phyloP scores from a whole-genome alignment of 2,797 vertebrate genomes.

The Craterocephalus amniculus region DNA sequence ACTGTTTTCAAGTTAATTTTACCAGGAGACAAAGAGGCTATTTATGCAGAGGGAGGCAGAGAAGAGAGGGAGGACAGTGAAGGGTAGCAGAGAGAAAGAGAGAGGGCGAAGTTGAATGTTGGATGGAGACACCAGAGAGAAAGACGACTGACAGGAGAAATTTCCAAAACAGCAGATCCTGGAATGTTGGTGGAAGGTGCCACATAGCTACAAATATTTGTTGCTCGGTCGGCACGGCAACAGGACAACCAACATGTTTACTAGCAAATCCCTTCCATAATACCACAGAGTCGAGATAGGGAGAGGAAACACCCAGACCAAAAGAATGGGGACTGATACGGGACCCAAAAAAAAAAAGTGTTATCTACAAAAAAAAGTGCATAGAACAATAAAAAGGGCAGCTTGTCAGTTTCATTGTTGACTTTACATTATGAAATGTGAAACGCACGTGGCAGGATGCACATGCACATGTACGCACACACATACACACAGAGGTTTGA shows the following conservation, averaged over 20 bases:
- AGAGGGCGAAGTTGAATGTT: constrained; percentile 10
- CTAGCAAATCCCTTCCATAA: constrained; percentile 77
- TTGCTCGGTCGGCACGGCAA: constrained; percentile 89
- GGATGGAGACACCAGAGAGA: constrained; percentile 43
- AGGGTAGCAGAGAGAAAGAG: constrained; percentile 23
- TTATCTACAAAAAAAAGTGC: background rate
- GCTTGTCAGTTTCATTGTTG: constrained; percentile 45
- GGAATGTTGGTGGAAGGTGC: constrained; percentile 91
- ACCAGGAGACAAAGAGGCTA: constrained; percentile 77
- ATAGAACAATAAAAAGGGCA: constrained; percentile 13
- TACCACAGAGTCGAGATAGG: constrained; percentile 37
- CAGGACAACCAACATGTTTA: constrained; percentile 80
- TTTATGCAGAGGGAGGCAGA: constrained; percentile 69
- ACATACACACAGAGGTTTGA: constrained; percentile 17
- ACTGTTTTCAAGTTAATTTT: constrained; percentile 80
- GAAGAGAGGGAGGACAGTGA: constrained; percentile 36
- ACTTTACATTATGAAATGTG: constrained; percentile 44
- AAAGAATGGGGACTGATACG: constrained; percentile 12
- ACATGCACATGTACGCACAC: background rate
- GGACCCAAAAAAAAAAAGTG: constrained; percentile 16
- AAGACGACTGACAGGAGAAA: constrained; percentile 70
- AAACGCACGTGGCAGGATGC: constrained; percentile 10
- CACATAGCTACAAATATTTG: constrained; percentile 93
- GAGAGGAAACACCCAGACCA: constrained; percentile 24
- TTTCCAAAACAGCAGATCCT: constrained; percentile 90